A percentile compares a stretch with the other conserved stretches of the same genome.
Evolutionary conservation across 2,113 vertebrate species (phyloP).

Genomic region (Forbesichthys papilliferus): DNA sequence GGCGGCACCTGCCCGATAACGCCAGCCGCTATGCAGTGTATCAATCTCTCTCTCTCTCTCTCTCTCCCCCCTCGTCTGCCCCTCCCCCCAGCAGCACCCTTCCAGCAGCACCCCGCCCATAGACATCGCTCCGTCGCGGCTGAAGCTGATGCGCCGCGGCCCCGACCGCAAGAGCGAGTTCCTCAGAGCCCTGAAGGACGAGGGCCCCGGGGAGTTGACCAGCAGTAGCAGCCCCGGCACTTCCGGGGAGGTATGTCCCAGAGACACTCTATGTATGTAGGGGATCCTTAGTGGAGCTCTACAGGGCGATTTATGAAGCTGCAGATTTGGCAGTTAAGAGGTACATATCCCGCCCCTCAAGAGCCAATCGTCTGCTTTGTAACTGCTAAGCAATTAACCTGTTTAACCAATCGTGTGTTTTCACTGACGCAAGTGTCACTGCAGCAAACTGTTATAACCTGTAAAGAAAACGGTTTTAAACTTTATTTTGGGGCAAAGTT

Average conservation of each 20-base stretch:
- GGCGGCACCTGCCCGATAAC: too few species aligned
- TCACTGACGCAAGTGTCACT: too few species aligned
- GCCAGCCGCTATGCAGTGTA: neutral
- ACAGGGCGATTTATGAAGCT: neutral
- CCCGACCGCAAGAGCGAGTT: conserved; percentile 97
- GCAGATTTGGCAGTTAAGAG: neutral
- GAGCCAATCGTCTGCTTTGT: too few species aligned
- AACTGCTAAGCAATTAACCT: too few species aligned
- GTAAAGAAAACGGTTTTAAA: too few species aligned
- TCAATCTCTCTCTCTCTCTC: neutral
- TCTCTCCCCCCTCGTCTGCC: neutral
- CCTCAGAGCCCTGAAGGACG: conserved; percentile 92
- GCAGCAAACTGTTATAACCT: too few species aligned
- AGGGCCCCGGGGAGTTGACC: conserved; percentile 86
- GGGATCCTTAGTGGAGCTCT: neutral
- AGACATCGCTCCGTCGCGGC: conserved; percentile 90
- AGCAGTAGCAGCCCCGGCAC: conserved; percentile 84
- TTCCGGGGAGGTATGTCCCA: conserved; percentile 84
- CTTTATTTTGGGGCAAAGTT: too few species aligned
- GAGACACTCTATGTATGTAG: neutral
- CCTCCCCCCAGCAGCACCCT: conserved; percentile 79
- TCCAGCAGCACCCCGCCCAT: conserved; percentile 95
- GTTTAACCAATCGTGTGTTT: too few species aligned
- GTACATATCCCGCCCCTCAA: too few species aligned
- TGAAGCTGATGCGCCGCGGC: conserved; percentile 93